Base-by-base conservation (phyloP, 2,113 vertebrate genomes). In the Probosciger aterrimus region DNA sequence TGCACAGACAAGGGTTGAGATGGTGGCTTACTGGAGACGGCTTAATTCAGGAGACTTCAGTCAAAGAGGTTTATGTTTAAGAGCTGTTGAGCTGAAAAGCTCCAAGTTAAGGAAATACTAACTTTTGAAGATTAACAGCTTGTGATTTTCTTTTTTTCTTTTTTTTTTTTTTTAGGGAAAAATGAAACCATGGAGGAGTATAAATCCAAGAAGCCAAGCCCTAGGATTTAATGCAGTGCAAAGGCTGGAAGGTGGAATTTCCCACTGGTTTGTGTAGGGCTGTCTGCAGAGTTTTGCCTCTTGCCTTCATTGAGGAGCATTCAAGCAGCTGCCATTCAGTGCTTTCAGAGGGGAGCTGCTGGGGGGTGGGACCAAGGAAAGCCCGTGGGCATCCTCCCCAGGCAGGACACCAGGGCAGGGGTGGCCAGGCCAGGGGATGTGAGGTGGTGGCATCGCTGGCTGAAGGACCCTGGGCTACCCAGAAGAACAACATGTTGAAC, bases 51-150 rank as follows among this genome's bases (percentile, higher is more conserved):
- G 87, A 76, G 77, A 30, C 81, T 87, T 95, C 81, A 64, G 65
- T 92, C 67, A 62, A 82, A 87, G 67, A 92, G 47, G 41, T 85
- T 95, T 94, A 70, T 69, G 68, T 96, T 96, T 94, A 95, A 92
- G 96, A 96, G 93, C 90, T 95, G 95, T 88, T 13, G 37, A 95
- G 94, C 94, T 93, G 91, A 93, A 97, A 95, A 97, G 67, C 95
- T 91, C 86, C 10, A 33, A 74, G 63, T 87, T 90, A 82, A 97
- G 91, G 87, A 97, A 96, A 94, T 90, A 93, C 0, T 92, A 92
- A 90, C 78, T 95, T 97, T 91, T 97, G 84, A 93, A 95, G 94
- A 87, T 97, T 97, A 95, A 90, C 96, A 96, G 93, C 91, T 96
- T 92, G 74, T 64, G 70, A 79, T 80, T 88, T 92, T 27, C 37